phyloP scores from a whole-genome alignment of 2,113 vertebrate genomes.

The Sisor rabdophorus region DNA sequence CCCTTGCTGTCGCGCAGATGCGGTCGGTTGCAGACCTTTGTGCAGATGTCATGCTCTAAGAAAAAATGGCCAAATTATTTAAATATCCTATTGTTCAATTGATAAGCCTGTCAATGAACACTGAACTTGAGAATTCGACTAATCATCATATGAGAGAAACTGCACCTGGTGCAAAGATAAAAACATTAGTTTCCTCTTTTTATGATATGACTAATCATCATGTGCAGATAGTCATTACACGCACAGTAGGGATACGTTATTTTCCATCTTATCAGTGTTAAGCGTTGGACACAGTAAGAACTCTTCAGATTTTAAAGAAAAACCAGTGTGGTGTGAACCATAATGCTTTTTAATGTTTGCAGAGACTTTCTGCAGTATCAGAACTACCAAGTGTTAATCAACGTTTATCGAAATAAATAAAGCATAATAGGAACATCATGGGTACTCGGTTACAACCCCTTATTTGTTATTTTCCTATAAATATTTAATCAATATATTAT shows the following conservation, averaged over 20 bases:
- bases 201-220: slow-evolving; percentile 58
- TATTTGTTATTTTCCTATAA: neutral
- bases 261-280: slow-evolving; percentile 51
- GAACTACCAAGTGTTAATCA: slow-evolving; percentile 1
- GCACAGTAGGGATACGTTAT: slow-evolving; percentile 45
- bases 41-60: slow-evolving; percentile 70
- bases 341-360: slow-evolving; percentile 1
- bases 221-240: slow-evolving; percentile 44
- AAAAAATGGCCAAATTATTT: slow-evolving; percentile 78
- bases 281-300: slow-evolving; percentile 8
- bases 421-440: neutral
- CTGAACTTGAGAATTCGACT: slow-evolving; percentile 71
- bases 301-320: neutral
- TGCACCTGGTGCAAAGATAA: slow-evolving; percentile 68
- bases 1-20: slow-evolving; percentile 72
- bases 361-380: neutral
- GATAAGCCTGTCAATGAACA: slow-evolving; percentile 71
- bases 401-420: neutral
- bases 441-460: too few relatives aligned
- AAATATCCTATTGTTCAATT: slow-evolving; percentile 70
- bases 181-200: slow-evolving; percentile 62
- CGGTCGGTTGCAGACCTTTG: slow-evolving; percentile 71
- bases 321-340: neutral
- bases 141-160: slow-evolving; percentile 74
- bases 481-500: neutral